Evolutionary conservation across 1,140 invertebrate species (phyloP), one percentile per base, ranked within the genome.

Genomic region (Anastrepha obliqua): DNA sequence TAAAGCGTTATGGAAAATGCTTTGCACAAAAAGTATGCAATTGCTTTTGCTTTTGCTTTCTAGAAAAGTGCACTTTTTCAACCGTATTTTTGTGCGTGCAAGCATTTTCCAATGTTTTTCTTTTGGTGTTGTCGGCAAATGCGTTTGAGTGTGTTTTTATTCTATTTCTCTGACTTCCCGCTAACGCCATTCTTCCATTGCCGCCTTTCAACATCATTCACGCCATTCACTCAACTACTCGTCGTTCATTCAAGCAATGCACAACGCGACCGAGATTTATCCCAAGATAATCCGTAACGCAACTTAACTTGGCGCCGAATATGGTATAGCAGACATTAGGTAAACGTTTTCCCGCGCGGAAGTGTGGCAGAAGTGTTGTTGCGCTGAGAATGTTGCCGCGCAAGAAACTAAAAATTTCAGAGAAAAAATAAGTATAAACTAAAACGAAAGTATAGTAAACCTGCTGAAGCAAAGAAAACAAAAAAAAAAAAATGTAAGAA

Each of bases 231-330:
- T 74, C 67, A 74, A 74, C 39, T 11, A 17, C 7, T 17, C 42
- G 44, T 47, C 42, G 67, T 42, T 74, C 67, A 74, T 11, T 29
- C 67, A 74, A 74, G 67, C 13, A 74, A 47, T 44, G 67, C 42
- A n/a, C 67, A 15, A n/a, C 7, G 67, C 67, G 42, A 74, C 67
- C 42, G 67, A 74, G 67, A 74, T 74, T 74, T 74, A 74, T n/a
- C 67, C 42, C 67, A 47, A 7, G 67, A 74, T 74, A 74, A 74
- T 74, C 67, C 39, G 67, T 42, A 13, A 74, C 42, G 67, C 67
- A 74, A 74, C 67, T 74, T 74, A 74, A 74, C 67, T 74, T 74
- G 67, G 39, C 67, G 67, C 42, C 67, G 6, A 6, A 74, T 44
- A 74, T 74, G 42, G 29, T 29, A 29, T 29, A 74, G 67, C 42